A percentile compares a stretch with the other conserved stretches of the same genome.
Evolutionary conservation across 2,888 invertebrate species (phyloP).

Genomic region (Tetheella fluctuosa): DNA sequence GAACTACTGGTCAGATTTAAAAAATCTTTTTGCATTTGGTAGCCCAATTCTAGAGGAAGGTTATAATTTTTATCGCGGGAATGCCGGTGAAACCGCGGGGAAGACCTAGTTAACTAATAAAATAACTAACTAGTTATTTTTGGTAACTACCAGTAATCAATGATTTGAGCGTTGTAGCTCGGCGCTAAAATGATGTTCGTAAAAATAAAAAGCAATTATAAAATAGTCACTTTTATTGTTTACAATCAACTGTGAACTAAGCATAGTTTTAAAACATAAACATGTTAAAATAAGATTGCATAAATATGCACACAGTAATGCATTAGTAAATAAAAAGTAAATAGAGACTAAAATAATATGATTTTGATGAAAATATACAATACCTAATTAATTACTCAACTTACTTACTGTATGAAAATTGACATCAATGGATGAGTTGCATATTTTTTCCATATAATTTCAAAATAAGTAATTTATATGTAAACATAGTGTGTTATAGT

Average conservation of each 20-base stretch:
- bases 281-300: conserved; percentile 42
- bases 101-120: no score
- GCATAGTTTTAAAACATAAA: conserved; percentile 48
- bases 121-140: no score
- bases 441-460: no score
- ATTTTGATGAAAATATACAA: conserved; percentile 10
- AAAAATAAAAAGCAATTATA: conserved; percentile 57
- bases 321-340: conserved; percentile 13
- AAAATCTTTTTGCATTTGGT: no score
- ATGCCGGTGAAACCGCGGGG: no score
- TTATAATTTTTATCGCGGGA: no score
- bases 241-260: conserved; percentile 64
- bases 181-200: conserved; percentile 23
- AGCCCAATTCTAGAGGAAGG: no score
- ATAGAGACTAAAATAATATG: conserved; percentile 19
- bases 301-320: conserved; percentile 26
- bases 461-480: no score
- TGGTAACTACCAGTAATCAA: no score
- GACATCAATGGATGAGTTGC: not conserved
- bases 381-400: not conserved
- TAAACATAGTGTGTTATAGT: no score
- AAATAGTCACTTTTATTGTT: conserved; percentile 80
- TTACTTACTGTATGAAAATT: conserved; percentile 1
- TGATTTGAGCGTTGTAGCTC: no score
- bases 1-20: no score